Percentiles rank a stretch among this genome's conserved stretches.
Conservation (phyloP, 2,888 invertebrate genomes). For the Adelphocoris suturalis region DNA sequence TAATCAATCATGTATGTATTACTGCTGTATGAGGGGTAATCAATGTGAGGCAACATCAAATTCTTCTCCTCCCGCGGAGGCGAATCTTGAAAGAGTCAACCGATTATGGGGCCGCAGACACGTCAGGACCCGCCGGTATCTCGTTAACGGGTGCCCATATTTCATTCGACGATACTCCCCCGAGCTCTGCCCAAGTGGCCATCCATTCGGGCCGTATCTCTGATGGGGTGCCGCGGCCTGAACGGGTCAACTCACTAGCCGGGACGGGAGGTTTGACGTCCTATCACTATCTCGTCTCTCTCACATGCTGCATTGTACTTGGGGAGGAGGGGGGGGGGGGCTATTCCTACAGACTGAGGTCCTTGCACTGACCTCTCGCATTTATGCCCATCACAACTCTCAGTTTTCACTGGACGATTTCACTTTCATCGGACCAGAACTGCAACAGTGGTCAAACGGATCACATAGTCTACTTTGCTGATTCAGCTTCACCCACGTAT, state of each 20-base stretch:
- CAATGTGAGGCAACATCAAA: no score
- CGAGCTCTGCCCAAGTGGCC: not conserved
- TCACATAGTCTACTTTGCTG: no score
- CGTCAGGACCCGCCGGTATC: not conserved
- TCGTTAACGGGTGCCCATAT: not conserved
- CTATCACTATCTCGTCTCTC: not conserved
- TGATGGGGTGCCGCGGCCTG: not conserved
- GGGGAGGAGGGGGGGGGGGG: no score
- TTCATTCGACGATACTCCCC: not conserved
- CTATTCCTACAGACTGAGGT: not conserved
- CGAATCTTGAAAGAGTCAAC: not conserved
- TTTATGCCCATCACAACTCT: not conserved
- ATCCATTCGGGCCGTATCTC: not conserved
- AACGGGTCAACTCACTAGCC: not conserved
- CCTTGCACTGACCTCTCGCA: not conserved
- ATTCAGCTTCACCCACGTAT: no score
- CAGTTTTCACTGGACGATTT: not conserved
- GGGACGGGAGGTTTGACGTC: not conserved
- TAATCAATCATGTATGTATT: no score
- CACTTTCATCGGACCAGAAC: not conserved
- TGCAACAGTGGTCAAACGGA: no score
- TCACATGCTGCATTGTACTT: not conserved
- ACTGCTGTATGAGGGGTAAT: no score
- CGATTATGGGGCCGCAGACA: slow-evolving; percentile 11
- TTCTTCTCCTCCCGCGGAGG: not conserved